Conservation (phyloP, 92 coral and sea anemone genomes). For the Siderastrea siderea region DNA sequence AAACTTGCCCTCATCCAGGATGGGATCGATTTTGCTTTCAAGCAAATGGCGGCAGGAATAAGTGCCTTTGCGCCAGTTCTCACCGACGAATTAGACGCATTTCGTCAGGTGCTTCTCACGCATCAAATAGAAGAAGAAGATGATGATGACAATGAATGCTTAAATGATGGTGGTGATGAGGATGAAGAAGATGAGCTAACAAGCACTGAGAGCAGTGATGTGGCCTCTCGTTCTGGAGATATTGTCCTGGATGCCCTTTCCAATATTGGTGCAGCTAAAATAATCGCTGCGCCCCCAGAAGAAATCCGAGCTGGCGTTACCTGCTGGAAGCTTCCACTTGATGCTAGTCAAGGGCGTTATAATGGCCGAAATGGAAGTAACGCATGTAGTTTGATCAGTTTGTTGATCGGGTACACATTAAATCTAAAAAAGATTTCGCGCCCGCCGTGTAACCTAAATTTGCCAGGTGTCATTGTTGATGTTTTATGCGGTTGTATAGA, state of each 20-base stretch:
- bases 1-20: conserved; percentile 62
- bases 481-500: conserved; percentile 58
- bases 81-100: too few species aligned
- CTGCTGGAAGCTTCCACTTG: conserved; percentile 49
- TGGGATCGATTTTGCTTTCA: conserved; percentile 77
- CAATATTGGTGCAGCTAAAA: neutral
- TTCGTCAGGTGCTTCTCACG: too few species aligned
- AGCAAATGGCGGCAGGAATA: conserved; percentile 9
- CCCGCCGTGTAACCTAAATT: neutral
- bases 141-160: too few species aligned
- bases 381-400: conserved; percentile 43
- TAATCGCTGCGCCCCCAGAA: neutral
- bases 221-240: neutral
- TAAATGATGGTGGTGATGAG: too few species aligned
- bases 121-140: too few species aligned
- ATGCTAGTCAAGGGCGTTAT: conserved; percentile 44
- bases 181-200: too few species aligned
- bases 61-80: too few species aligned
- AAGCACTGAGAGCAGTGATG: neutral
- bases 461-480: conserved; percentile 12
- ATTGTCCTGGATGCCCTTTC: neutral
- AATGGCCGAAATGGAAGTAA: conserved; percentile 58
- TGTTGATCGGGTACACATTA: conserved; percentile 33
- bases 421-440: neutral
- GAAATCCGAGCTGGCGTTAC: neutral